These are phyloP conservation scores for Rhagoletis pomonella DNA, from an alignment of 1,140 invertebrate genomes.

Conservation along the genomic window DNA sequence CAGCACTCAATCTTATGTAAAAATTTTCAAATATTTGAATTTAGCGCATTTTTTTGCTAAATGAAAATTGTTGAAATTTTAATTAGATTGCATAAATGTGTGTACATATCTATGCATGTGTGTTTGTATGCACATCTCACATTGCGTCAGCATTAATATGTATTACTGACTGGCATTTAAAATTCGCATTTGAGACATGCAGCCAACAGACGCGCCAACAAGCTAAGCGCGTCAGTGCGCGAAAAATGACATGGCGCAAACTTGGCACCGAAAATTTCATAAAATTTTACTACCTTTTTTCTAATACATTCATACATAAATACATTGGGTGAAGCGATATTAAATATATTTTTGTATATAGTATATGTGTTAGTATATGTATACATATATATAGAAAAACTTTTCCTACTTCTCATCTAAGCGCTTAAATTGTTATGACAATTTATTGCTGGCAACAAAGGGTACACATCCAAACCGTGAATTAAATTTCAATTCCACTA, in stretches of 20 bases:
- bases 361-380: not conserved
- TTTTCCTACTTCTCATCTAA: too few relatives aligned
- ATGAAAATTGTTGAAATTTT: too few relatives aligned
- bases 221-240: slow-evolving; percentile 43
- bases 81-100: too few relatives aligned
- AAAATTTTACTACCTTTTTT: slow-evolving; percentile 38
- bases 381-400: not conserved
- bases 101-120: too few relatives aligned
- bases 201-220: slow-evolving; percentile 30
- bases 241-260: slow-evolving; percentile 36
- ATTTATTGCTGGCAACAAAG: not conserved
- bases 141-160: too few relatives aligned
- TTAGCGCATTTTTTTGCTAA: too few relatives aligned
- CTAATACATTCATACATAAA: too few relatives aligned
- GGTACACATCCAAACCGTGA: not conserved
- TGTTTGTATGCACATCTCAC: too few relatives aligned
- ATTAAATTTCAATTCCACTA: slow-evolving; percentile 12
- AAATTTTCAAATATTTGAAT: too few relatives aligned
- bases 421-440: not conserved
- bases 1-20: too few relatives aligned
- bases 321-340: not conserved
- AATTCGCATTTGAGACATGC: not conserved
- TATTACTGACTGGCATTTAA: not conserved
- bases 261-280: slow-evolving; percentile 30
- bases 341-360: too few relatives aligned